Percentiles rank a stretch among this genome's conserved stretches.
Evolutionary conservation across 2,113 vertebrate genomes (phyloP).

Genomic region (Engraulis encrasicolus): DNA sequence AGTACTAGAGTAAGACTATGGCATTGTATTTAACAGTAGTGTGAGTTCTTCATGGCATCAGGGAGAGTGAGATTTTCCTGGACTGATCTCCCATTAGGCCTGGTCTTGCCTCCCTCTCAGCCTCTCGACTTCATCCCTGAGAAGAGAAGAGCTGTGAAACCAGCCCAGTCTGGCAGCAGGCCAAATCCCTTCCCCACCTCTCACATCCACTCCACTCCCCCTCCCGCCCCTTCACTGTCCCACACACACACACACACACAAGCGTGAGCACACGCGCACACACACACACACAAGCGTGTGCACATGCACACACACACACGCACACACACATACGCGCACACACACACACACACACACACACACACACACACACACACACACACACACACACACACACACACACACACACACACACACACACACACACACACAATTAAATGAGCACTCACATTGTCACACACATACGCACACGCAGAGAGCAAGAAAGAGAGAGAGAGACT

Average conservation of each 20-base stretch:
- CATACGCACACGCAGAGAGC: too few species aligned
- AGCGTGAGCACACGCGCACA: too few species aligned
- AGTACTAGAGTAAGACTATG: neutral
- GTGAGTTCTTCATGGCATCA: neutral
- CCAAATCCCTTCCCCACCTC: conserved; percentile 18
- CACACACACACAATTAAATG: neutral
- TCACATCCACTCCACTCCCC: too few species aligned
- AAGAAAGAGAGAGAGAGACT: too few species aligned
- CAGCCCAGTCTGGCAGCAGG: conserved; percentile 28
- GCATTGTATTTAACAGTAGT: neutral
- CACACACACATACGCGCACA: conserved; percentile 14
- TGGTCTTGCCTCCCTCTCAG: neutral
- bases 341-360: conserved; percentile 18
- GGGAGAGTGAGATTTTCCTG: neutral
- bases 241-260: neutral
- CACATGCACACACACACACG: too few species aligned
- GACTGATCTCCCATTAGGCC: conserved; percentile 1
- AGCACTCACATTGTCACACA: too few species aligned
- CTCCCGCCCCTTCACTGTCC: neutral
- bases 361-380: neutral
- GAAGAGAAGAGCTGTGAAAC: conserved; percentile 41
- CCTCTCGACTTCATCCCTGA: neutral
- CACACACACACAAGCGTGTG: too few species aligned
- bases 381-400: conserved; percentile 16
- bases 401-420: conserved; percentile 2